phyloP scores from a whole-genome alignment of 2,797 vertebrate genomes.

The Gallirallus australis region DNA sequence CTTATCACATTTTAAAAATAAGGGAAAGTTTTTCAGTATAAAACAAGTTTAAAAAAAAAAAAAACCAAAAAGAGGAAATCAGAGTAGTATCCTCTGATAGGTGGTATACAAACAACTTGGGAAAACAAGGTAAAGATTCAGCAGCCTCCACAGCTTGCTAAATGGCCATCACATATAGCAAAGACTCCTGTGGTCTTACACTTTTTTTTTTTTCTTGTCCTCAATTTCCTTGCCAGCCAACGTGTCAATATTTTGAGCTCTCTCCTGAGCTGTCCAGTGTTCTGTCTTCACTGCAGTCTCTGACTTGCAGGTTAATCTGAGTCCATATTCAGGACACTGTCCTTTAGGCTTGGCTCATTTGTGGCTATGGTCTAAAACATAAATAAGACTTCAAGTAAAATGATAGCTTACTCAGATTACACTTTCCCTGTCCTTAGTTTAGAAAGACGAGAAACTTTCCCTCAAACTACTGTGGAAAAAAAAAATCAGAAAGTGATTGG shows the following conservation, averaged over 20 bases:
- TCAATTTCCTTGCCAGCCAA: neutral
- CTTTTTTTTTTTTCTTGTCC: neutral
- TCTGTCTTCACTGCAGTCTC: neutral
- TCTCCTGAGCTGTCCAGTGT: neutral
- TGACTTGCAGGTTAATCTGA: neutral
- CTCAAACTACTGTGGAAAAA: neutral
- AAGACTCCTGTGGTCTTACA: neutral
- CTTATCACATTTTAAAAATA: neutral
- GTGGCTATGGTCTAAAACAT: constrained; percentile 4
- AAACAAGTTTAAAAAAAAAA: neutral
- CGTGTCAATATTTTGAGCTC: neutral
- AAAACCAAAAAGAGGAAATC: neutral
- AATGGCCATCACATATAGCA: neutral
- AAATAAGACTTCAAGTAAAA: constrained; percentile 28
- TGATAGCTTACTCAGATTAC: constrained; percentile 1
- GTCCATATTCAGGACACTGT: neutral
- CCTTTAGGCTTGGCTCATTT: neutral
- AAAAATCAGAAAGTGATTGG: neutral
- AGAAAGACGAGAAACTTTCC: constrained; percentile 29
- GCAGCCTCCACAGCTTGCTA: neutral
- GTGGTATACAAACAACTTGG: neutral
- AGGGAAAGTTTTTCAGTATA: neutral
- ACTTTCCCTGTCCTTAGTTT: neutral
- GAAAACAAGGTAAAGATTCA: neutral
- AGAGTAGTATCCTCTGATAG: neutral